Conservation (phyloP, 2,888 invertebrate species). For the Heliconius ethilla region DNA sequence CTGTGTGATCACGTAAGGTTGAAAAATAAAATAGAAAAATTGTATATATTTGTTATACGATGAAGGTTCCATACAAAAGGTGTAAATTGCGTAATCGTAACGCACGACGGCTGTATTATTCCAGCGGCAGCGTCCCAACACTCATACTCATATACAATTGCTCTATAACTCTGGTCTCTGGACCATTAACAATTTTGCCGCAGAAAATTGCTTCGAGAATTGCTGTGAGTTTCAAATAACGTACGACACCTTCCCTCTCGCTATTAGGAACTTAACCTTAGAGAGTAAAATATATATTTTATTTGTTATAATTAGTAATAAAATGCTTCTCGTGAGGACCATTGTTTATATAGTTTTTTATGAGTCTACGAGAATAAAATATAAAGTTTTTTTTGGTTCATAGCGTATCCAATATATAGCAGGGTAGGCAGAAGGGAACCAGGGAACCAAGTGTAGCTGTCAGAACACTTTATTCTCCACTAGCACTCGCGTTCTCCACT, state of each 20-base stretch:
- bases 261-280: slow-evolving; percentile 14
- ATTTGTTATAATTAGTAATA: slow-evolving; percentile 9
- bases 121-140: slow-evolving; percentile 16
- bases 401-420: neutral
- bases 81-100: too few relatives aligned
- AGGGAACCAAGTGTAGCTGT: neutral
- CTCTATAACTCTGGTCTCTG: slow-evolving; percentile 7
- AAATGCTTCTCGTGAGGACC: neutral
- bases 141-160: slow-evolving; percentile 34
- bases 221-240: slow-evolving; percentile 27
- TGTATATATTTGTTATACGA: too few relatives aligned
- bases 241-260: slow-evolving; percentile 2
- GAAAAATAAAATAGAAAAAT: too few relatives aligned
- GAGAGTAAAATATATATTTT: neutral
- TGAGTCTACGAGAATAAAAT: neutral
- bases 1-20: too few relatives aligned
- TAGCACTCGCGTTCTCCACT: neutral
- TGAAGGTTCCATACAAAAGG: too few relatives aligned
- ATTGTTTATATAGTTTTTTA: neutral
- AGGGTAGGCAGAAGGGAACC: neutral
- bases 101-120: too few relatives aligned
- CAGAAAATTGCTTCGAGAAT: slow-evolving; percentile 33
- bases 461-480: neutral
- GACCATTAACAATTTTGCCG: slow-evolving; percentile 33
- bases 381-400: neutral